Percentiles rank a stretch among this genome's conserved stretches.
Evolutionary conservation across 2,113 vertebrate genomes (phyloP).

Genomic region (Cnemophilus loriae): DNA sequence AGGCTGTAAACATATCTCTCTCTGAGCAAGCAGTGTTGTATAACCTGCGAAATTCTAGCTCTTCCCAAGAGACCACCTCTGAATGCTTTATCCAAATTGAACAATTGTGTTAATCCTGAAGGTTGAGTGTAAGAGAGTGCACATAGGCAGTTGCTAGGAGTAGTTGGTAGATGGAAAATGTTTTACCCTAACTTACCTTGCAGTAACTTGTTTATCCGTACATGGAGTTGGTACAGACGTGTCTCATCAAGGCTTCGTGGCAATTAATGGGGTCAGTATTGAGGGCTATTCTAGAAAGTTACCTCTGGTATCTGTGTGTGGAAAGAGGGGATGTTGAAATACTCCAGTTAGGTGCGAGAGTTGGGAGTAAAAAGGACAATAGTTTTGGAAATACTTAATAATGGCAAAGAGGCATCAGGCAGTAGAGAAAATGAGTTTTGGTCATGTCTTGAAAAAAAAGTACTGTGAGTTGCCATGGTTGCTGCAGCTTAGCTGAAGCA

Average conservation of each 20-base stretch:
- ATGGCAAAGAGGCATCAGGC: background rate
- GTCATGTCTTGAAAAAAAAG: background rate
- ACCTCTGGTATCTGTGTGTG: background rate
- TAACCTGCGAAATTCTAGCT: background rate
- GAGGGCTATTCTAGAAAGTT: background rate
- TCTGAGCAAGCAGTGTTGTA: background rate
- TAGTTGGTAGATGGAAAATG: background rate
- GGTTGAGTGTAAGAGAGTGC: background rate
- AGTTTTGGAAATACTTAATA: background rate
- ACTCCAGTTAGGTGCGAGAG: background rate
- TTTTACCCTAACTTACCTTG: background rate
- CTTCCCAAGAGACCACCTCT: background rate
- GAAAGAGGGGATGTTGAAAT: background rate
- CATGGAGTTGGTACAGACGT: background rate
- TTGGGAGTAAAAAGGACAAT: background rate
- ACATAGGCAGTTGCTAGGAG: background rate
- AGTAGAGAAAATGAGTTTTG: background rate
- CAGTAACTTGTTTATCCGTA: background rate
- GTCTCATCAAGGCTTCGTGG: background rate
- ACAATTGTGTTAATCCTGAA: background rate
- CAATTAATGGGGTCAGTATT: background rate
- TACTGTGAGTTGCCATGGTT: constrained; percentile 5
- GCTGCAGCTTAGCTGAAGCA: background rate
- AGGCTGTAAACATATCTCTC: background rate
- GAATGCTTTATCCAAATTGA: background rate